Evolutionary conservation across 2,113 vertebrate species (phyloP), one percentile per base, ranked within the genome.

Genomic region (Orthonyx spaldingii): DNA sequence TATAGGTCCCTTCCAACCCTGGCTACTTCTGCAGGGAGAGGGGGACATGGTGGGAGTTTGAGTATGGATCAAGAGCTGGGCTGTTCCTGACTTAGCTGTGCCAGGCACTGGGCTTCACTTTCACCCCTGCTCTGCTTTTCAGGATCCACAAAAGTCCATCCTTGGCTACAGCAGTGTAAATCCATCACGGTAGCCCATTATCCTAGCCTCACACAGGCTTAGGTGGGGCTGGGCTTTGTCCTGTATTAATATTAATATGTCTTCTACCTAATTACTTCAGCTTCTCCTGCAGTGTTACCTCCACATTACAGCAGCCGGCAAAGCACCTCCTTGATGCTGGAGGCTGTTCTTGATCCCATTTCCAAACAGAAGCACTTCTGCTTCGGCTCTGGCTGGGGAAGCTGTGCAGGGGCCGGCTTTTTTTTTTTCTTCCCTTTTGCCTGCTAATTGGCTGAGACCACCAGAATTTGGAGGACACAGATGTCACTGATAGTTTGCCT

Each of bases 381-480:
- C 97, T 92, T 87, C 15, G 5, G 95, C 96, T 94, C 87, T 97
- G 96, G 83, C 95, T 92, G 87, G 72, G 87, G 91, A 94, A 94
- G 96, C 94, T 91, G 90, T 84, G 97, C 95, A 85, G 71, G 65
- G 95, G 89, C 82, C 15, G 47, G 33, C 75, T 74, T 55, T 84
- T 86, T 65, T 61, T n/a, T 61, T 59, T 27, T 2, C 7, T 33
- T 23, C 11, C 85, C 78, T 95, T 98, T 97, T 97, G 96, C 97
- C 95, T 91, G 93, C 97, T 98, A 98, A 98, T 98, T 98, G 98
- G 98, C 98, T 97, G 97, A 98, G 98, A 98, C 98, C 98, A 98
- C 98, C 98, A 98, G 98, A 98, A 98, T 98, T 98, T 96, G 98
- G 98, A 98, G 98, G 98, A 98, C 98, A 98, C 98, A 98, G 98